These are phyloP conservation scores for Acholoe squamosa DNA, from an alignment of 2,888 invertebrate genomes.

Conservation along the genomic window DNA sequence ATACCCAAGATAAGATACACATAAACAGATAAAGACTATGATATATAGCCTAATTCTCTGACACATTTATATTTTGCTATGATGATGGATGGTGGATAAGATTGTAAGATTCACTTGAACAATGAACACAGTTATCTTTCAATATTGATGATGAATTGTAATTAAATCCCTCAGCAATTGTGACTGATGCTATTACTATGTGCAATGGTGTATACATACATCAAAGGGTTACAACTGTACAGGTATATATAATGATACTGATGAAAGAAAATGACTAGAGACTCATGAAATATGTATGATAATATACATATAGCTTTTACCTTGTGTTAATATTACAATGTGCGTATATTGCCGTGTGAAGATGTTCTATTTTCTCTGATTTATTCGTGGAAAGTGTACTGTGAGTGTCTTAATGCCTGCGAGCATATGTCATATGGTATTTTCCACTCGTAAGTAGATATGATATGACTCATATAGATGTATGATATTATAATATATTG, in stretches of 20 bases:
- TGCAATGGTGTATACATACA: background rate
- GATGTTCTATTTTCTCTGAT: slow-evolving; percentile 60
- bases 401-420: background rate
- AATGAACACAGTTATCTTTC: slow-evolving; percentile 22
- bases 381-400: slow-evolving; percentile 7
- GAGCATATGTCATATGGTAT: slow-evolving; percentile 22
- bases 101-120: slow-evolving; percentile 53
- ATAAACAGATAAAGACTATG: no score
- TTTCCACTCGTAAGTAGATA: background rate
- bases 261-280: background rate
- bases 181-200: slow-evolving; percentile 12
- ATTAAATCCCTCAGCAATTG: slow-evolving; percentile 36
- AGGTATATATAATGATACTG: background rate
- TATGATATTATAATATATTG: slow-evolving; percentile 43
- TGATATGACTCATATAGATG: background rate
- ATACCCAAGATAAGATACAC: no score
- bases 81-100: slow-evolving; percentile 18
- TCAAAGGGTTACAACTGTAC: slow-evolving; percentile 29
- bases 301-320: slow-evolving; percentile 50
- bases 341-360: slow-evolving; percentile 30
- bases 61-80: slow-evolving; percentile 57
- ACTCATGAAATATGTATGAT: slow-evolving; percentile 55
- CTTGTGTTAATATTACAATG: slow-evolving; percentile 38
- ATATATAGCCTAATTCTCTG: background rate
- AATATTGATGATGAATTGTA: background rate